Base-by-base conservation (phyloP, 2,888 invertebrate species). In the Altica lythri region DNA sequence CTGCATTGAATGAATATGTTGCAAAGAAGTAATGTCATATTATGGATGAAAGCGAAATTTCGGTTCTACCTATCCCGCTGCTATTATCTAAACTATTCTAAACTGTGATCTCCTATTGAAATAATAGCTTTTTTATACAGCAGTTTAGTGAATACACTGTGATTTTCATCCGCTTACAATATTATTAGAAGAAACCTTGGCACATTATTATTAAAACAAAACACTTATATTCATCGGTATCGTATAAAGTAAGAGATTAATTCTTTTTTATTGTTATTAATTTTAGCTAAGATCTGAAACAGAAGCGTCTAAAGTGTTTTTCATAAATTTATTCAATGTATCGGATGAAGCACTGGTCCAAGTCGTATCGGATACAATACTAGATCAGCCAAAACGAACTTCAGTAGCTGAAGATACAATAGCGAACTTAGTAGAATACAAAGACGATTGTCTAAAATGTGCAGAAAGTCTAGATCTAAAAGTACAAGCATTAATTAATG, bases 331-430 rank as follows among this genome's bases (percentile, higher is more conserved):
- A 14, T 72, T 82, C 45, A 69, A 73, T 10, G 77, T 80, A 5
- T 78, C 80, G 0, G 78, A 81, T 67, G 85, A 86, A 67, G 85
- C 83, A 1, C 79, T 78, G 27, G 78, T 87, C 14, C 83, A 85
- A 67, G 80, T 83, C 0, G 75, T 86, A 12, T 83, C 83, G 16
- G 67, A 73, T 8, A 70, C 74, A 44, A 67, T 77, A 46, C 71
- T 86, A 35, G 73, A 79, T 2, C 73, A 79, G 47, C 80, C 80
- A 68, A 67, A 77, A 50, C 79, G 81, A 68, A 78, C 83, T 64
- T 75, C 77, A 43, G 54, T 73, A 19, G 59, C 65, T 5, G 65
- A 66, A 25, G 64, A 64, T 9, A 55, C 63, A 0, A 62, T 73
- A 8, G 59, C 59, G 17, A 55, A 63, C 13, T 61, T 72, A 19